A percentile compares a stretch with the other conserved stretches of the same genome.
Evolutionary conservation across 1,140 invertebrate species (phyloP).

Genomic region (Amphibalanus amphitrite): DNA sequence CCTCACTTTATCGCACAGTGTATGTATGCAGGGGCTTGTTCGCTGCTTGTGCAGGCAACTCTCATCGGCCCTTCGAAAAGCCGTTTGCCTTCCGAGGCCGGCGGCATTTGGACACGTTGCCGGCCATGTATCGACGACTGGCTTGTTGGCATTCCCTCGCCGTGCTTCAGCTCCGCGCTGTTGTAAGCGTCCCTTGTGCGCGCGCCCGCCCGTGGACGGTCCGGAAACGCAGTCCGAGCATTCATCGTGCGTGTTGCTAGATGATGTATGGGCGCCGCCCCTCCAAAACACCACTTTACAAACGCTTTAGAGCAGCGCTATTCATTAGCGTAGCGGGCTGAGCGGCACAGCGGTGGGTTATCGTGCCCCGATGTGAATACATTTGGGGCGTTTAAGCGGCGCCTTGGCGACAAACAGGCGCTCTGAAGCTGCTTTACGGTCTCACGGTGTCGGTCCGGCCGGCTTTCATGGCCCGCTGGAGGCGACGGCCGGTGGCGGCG

Average conservation of each 20-base stretch:
- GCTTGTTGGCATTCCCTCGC: background rate
- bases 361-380: background rate
- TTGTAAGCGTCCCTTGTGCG: background rate
- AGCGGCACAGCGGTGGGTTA: background rate
- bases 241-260: background rate
- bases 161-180: background rate
- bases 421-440: background rate
- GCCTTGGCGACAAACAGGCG: background rate
- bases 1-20: no score
- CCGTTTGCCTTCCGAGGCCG: no score
- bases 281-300: constrained; percentile 1
- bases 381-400: background rate
- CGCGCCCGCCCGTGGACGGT: background rate
- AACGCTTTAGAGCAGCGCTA: background rate
- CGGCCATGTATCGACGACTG: background rate
- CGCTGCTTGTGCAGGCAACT: no score
- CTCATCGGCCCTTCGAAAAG: no score
- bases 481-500: no score
- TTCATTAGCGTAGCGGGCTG: background rate
- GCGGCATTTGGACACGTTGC: no score
- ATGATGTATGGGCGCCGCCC: background rate
- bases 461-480: background rate
- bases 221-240: background rate
- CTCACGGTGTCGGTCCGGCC: no score
- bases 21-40: no score